Evolutionary conservation across 2,797 vertebrate species (phyloP).

Genomic region (Euphonia xanthogaster): DNA sequence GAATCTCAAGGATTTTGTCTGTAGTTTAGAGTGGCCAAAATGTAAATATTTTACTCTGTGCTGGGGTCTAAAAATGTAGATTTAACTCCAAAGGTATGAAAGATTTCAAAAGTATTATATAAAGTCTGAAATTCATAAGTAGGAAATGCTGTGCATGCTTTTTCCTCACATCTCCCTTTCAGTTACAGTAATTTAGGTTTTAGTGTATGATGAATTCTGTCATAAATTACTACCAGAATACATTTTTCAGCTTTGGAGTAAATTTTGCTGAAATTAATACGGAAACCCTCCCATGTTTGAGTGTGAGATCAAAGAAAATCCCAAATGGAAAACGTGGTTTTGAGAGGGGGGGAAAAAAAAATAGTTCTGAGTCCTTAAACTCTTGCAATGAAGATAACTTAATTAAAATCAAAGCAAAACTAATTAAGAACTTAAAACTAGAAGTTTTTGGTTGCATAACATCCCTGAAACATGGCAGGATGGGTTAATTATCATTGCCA

Average conservation of each 20-base stretch:
- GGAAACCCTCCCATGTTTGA: constrained; percentile 4
- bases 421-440: constrained; percentile 36
- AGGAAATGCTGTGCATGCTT: background rate
- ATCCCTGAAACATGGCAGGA: background rate
- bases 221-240: background rate
- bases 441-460: background rate
- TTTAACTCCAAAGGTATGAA: background rate
- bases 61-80: background rate
- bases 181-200: constrained; percentile 39
- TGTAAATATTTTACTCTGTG: background rate
- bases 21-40: background rate
- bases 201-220: background rate
- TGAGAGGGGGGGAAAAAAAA: background rate
- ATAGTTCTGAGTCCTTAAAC: background rate
- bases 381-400: constrained; percentile 34
- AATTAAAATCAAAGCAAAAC: constrained; percentile 62
- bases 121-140: background rate
- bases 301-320: constrained; percentile 59
- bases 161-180: background rate
- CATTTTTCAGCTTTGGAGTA: background rate
- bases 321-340: constrained; percentile 39
- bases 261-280: constrained; percentile 42
- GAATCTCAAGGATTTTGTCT: background rate
- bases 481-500: background rate
- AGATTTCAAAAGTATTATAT: background rate